Evolutionary conservation across 2,797 vertebrate genomes (phyloP), one percentile per base, ranked within the genome.

Genomic region (Manis crassicaudata): DNA sequence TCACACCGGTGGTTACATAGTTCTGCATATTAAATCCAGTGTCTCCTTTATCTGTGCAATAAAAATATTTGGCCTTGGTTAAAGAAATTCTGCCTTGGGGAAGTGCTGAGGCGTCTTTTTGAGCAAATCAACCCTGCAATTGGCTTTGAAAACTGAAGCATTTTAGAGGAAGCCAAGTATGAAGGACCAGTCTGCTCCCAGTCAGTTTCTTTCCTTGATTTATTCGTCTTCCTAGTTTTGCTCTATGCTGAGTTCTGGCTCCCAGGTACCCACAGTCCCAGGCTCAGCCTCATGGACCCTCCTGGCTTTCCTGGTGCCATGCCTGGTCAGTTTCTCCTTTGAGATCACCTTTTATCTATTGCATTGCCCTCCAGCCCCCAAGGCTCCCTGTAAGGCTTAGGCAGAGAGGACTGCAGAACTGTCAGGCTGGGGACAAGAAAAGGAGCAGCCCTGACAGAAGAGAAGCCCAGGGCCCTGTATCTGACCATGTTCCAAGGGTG

Each of bases 191-290:
- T 23, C 4, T 17, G 29, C 3, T 80, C n/a, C n/a, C 12, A 25
- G 23, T n/a, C 29, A 92, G 56, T 88, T 60, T 73, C 29, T 94
- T 88, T 92, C 40, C 14, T 80, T 58, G 7, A 88, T 68, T 92
- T 3, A 25, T 70, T 92, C 16, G 93, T 50, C 46, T 62, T 52
- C 56, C 18, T 83, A 50, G 29, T 63, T 89, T 90, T 35, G 68
- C 11, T 4, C 12, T 25, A 21, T 63, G 58, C 13, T 95, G 50
- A 46, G 35, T 88, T 87, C 10, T 62, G 25, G 85, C 17, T 79
- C 77, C 40, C 32, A 23, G 23, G 80, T 60, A 54, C 50, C 20
- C 67, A 52, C 23, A n/a, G 25, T 83, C 62, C 29, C 46, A 76
- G 67, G 9, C 14, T 50, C 63, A 84, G 29, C 12, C 32, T 90